Evolutionary conservation across 2,113 vertebrate species (phyloP), one percentile per base, ranked within the genome.

Genomic region (Trematocara variabile): DNA sequence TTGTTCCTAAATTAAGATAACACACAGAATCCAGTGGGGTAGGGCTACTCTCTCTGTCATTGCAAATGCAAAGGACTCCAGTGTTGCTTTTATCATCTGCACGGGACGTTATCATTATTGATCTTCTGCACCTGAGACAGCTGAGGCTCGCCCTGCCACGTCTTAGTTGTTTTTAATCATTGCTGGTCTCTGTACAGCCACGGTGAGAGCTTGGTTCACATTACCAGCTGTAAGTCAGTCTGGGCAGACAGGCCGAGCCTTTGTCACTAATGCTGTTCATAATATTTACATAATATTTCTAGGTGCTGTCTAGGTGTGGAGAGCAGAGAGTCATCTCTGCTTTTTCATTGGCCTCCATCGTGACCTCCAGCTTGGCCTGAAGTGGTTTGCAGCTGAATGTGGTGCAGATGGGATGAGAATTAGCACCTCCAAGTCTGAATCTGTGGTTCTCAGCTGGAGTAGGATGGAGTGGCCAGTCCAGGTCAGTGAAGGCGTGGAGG

Each of bases 401-500:
- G n/a, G 34, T 2, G 34, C n/a, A 13, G 34, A 65, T 39, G 10
- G 34, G 34, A 65, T 39, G 34, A 65, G 34, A 65, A 37, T 65
- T 65, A 13, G 0, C n/a, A n/a, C 18, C 60, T 39, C 34, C 18
- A 20, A 37, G 34, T 39, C 33, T 39, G 18, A 65, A 39, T 20
- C 33, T 65, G 63, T 68, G 63, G 63, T 39, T 68, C 11, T 68
- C n/a, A 5, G 63, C 34, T 68, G 63, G 3, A 68, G 3, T 2
- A 0, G 37, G 63, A 0, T 68, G 4, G 37, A 22, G n/a, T 68
- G 34, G 6, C 37, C n/a, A 68, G 11, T 68, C 63, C n/a, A 68
- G 37, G 34, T 41, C 63, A 68, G n/a, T 13, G 34, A 20, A 68
- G 34, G 34, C 3, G 0, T 41, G 34, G 34, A 68, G 34, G 63